Evolutionary conservation across 2,888 invertebrate genomes (phyloP), one percentile per base, ranked within the genome.

Genomic region (Apeira syringaria): DNA sequence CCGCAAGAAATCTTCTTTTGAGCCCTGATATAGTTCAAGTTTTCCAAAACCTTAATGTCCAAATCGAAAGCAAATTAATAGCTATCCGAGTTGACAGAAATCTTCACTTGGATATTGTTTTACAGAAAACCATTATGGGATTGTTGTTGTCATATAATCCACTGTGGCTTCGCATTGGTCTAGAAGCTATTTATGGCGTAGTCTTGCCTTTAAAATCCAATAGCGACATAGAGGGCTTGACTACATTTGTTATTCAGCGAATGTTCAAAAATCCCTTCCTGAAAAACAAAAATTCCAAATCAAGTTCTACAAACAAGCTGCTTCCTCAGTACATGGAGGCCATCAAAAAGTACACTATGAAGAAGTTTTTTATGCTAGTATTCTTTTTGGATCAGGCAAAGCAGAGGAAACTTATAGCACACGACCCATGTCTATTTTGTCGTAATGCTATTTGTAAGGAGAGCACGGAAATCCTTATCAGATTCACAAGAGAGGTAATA

Each of bases 371-470:
- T 10, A 92, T 94, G 64, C 76, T 98, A 0, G 92, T 98, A 3
- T 95, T 94, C 64, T 97, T 98, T 68, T 86, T 98, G 55, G 98
- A 98, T 75, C 92, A 92, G 69, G 97, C 97, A 0, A 98, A 98
- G 74, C 91, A 90, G 34, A 91, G 91, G 24, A 94, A 94, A 59
- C 88, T 98, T 3, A 96, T 98, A 50, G 92, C 94, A 1, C 96
- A 97, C 64, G 96, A 98, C 83, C 98, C 98, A 0, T 98, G 98
- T 61, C 86, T 98, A 22, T 98, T 98, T 75, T 92, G 94, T 36
- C 93, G 94, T 62, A 93, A 93, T 51, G 93, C 95, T 0, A 71
- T 90, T 0, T 92, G 93, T 56, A 96, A 96, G 76, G 94, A 96
- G 50, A 97, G 96, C 55, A 91, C 93, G 41, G 94, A 95, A 47